Conservation (phyloP, 2,113 vertebrate genomes). For the Stegastes partitus region DNA sequence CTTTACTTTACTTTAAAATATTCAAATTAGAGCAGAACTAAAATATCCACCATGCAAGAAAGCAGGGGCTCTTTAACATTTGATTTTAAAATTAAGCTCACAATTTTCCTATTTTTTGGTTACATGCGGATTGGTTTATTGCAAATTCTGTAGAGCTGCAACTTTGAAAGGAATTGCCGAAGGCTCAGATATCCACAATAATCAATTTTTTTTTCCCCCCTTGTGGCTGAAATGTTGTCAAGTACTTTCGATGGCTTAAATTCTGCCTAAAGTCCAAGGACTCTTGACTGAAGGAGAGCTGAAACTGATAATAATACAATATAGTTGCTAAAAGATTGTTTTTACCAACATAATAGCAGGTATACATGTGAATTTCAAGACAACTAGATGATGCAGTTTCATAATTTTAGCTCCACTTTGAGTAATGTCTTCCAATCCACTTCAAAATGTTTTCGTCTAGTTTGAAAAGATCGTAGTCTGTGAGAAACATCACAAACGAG, state of each 20-base stretch:
- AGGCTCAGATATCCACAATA: slow-evolving; percentile 12
- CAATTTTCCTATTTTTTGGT: slow-evolving; percentile 52
- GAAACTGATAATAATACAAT: background rate
- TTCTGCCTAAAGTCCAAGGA: background rate
- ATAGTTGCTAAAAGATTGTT: background rate
- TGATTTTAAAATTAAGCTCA: slow-evolving; percentile 57
- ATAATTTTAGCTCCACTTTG: slow-evolving; percentile 13
- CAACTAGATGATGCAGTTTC: background rate
- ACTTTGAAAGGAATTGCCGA: slow-evolving; percentile 38
- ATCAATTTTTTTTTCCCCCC: slow-evolving; percentile 38
- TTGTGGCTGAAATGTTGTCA: slow-evolving; percentile 1
- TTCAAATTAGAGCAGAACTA: slow-evolving; percentile 72
- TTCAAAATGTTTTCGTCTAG: slow-evolving; percentile 16
- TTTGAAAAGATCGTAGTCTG: background rate
- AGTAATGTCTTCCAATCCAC: slow-evolving; percentile 25
- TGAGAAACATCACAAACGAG: slow-evolving; percentile 35
- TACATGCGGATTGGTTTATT: slow-evolving; percentile 47
- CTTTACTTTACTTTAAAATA: slow-evolving; percentile 76
- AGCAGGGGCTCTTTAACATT: slow-evolving; percentile 42
- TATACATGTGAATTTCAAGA: background rate
- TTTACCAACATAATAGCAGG: background rate
- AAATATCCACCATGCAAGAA: slow-evolving; percentile 55
- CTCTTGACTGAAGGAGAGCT: background rate
- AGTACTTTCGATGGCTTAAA: slow-evolving; percentile 3
- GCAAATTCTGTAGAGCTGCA: slow-evolving; percentile 44